phyloP scores from a whole-genome alignment of 1,140 invertebrate species.

The Dendrolimus kikuchii region DNA sequence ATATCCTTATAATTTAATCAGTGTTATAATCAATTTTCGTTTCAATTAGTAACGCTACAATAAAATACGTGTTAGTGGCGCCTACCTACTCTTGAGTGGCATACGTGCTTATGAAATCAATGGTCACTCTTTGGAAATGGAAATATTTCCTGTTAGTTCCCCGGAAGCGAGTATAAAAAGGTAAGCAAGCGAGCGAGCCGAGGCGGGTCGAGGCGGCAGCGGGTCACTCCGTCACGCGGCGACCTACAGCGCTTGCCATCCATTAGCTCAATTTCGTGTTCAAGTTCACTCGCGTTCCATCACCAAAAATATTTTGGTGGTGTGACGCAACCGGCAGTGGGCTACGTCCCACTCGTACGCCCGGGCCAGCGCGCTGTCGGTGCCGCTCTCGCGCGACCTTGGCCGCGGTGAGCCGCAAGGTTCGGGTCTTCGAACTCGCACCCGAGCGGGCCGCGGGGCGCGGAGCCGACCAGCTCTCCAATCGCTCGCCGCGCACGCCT shows the following conservation, averaged over 20 bases:
- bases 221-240: conserved; percentile 64
- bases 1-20: no score
- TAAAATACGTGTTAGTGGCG: no score
- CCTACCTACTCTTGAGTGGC: no score
- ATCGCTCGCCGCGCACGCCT: conserved; percentile 54
- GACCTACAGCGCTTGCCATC: conserved; percentile 60
- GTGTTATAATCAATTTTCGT: no score
- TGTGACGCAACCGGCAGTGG: conserved; percentile 62
- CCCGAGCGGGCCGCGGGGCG: conserved; percentile 42
- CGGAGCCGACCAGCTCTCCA: conserved; percentile 40
- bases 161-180: conserved; percentile 44
- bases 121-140: no score
- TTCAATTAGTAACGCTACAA: no score
- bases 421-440: conserved; percentile 71
- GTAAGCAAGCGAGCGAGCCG: conserved; percentile 41
- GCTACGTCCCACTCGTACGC: conserved; percentile 55
- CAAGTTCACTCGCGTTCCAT: conserved; percentile 70
- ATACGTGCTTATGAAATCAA: no score
- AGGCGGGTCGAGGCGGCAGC: conserved; percentile 42
- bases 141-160: conserved; percentile 1
- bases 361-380: conserved; percentile 38
- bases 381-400: conserved; percentile 67
- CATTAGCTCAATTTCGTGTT: conserved; percentile 68
- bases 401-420: conserved; percentile 70
- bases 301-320: conserved; percentile 70